These are phyloP conservation scores for Marronus borbonicus DNA, from an alignment of 2,888 invertebrate genomes.

Conservation along the genomic window DNA sequence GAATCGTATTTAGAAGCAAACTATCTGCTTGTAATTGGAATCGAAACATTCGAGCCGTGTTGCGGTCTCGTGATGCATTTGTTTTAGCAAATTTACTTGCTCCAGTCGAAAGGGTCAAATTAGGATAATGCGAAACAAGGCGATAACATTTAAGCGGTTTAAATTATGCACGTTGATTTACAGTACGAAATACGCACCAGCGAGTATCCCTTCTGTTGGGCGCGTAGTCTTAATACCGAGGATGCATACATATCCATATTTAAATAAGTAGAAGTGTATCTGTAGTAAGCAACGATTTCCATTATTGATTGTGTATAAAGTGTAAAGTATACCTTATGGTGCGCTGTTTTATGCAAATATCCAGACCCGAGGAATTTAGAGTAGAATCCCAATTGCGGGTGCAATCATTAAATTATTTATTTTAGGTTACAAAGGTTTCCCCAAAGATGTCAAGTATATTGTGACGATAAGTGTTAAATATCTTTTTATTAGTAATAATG, in stretches of 20 bases:
- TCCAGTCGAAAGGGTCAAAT: slow-evolving; percentile 17
- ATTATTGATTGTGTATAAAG: slow-evolving; percentile 26
- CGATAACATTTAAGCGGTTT: slow-evolving; percentile 30
- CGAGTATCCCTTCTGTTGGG: not conserved
- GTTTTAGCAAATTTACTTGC: slow-evolving; percentile 21
- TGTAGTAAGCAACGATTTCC: slow-evolving; percentile 12
- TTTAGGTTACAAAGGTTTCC: not conserved
- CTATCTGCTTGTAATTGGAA: slow-evolving; percentile 29
- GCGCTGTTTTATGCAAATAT: slow-evolving; percentile 10
- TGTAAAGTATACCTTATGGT: slow-evolving; percentile 16
- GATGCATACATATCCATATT: slow-evolving; percentile 16
- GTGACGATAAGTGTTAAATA: too few relatives aligned
- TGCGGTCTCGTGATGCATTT: slow-evolving; percentile 28
- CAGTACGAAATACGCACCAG: not conserved
- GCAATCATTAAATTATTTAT: not conserved
- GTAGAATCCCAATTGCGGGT: not conserved
- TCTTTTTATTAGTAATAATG: too few relatives aligned
- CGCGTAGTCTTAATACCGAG: not conserved
- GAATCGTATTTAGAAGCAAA: slow-evolving; percentile 19
- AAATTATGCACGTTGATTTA: slow-evolving; percentile 30
- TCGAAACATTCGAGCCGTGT: slow-evolving; percentile 19
- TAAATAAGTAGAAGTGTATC: slow-evolving; percentile 27
- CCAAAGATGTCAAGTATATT: too few relatives aligned
- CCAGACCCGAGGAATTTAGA: not conserved
- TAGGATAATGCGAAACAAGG: slow-evolving; percentile 23